Evolutionary conservation across 2,888 invertebrate species (phyloP).

Genomic region (Agrochola lota): DNA sequence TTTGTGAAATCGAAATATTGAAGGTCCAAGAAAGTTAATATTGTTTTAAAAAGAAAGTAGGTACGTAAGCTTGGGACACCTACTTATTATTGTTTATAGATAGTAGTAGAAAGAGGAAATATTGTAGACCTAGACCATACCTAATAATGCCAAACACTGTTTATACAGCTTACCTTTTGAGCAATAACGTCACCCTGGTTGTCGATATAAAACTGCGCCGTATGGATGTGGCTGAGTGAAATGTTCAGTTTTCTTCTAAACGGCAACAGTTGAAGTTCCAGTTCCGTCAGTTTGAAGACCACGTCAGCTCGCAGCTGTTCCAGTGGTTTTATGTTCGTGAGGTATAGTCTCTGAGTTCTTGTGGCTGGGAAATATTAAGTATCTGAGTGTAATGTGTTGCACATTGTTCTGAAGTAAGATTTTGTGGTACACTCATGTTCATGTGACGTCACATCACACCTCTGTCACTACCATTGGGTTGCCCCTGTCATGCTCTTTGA

Average conservation of each 20-base stretch:
- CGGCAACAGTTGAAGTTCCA: conserved; percentile 93
- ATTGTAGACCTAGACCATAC: neutral
- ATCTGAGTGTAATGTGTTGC: neutral
- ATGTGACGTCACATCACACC: conserved; percentile 4
- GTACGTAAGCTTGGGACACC: no score
- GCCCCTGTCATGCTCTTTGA: conserved; percentile 9
- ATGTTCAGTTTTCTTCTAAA: conserved; percentile 93
- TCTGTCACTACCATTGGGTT: conserved; percentile 1
- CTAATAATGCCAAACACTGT: neutral
- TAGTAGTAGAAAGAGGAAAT: neutral
- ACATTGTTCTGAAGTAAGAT: neutral
- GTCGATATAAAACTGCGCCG: conserved; percentile 94
- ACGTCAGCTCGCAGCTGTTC: conserved; percentile 93
- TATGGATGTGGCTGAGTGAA: conserved; percentile 93
- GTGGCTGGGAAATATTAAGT: conserved; percentile 79
- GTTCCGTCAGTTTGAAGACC: conserved; percentile 93
- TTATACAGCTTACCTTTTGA: conserved; percentile 88
- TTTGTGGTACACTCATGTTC: neutral
- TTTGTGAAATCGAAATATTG: neutral
- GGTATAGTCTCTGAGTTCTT: conserved; percentile 92
- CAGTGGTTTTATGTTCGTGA: conserved; percentile 92
- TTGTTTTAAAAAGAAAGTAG: no score
- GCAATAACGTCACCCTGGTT: conserved; percentile 93
- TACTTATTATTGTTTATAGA: neutral
- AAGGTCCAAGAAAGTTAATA: no score